A percentile compares a stretch with the other conserved stretches of the same genome.
These are phyloP conservation scores for Zaprionus lineosus DNA, from an alignment of 2,888 invertebrate genomes.

Conservation along the genomic window DNA sequence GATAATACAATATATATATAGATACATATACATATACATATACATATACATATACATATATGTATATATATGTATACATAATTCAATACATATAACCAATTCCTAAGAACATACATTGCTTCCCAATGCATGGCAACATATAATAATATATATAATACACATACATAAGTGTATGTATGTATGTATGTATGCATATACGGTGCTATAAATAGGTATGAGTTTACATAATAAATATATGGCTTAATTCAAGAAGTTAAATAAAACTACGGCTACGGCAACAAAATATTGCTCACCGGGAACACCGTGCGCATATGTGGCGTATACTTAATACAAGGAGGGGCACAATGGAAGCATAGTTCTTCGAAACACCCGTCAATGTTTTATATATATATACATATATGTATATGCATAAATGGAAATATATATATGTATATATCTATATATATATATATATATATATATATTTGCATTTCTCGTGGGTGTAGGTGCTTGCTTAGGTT, in stretches of 20 bases:
- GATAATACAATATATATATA: conserved; percentile 17
- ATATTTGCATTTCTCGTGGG: too few relatives aligned
- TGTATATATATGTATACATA: conserved; percentile 10
- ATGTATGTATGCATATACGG: conserved; percentile 16
- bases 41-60: conserved; percentile 16
- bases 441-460: too few relatives aligned
- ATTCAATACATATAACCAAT: too few relatives aligned
- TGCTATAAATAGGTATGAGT: conserved; percentile 25
- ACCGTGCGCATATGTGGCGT: conserved; percentile 45
- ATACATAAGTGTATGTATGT: conserved; percentile 5
- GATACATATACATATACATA: conserved; percentile 23
- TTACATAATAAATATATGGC: conserved; percentile 44
- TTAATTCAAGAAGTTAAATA: conserved; percentile 40
- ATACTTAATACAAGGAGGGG: conserved; percentile 43
- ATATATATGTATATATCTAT: too few relatives aligned
- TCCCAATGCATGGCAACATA: conserved; percentile 23
- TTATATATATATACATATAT: too few relatives aligned
- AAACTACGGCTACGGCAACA: conserved; percentile 46
- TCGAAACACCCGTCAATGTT: too few relatives aligned
- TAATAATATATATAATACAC: conserved; percentile 19
- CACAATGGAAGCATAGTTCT: too few relatives aligned
- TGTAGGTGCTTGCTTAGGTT: neutral
- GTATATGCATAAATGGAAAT: too few relatives aligned
- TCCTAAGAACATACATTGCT: too few relatives aligned
- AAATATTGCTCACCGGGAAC: conserved; percentile 44